These are phyloP conservation scores for Copidosoma aretas DNA, from an alignment of 2,888 invertebrate genomes.

Conservation along the genomic window DNA sequence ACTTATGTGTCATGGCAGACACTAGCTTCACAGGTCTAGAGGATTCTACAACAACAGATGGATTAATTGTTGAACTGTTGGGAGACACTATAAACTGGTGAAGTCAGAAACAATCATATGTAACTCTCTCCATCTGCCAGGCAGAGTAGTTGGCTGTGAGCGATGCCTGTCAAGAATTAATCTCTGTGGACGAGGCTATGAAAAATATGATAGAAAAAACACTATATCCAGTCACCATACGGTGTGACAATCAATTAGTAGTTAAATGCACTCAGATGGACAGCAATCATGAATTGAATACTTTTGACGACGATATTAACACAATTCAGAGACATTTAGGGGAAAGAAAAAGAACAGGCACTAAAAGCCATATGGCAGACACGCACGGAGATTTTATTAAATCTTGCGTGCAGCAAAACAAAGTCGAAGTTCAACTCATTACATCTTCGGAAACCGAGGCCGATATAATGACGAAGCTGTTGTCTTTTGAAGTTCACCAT, in stretches of 20 bases:
- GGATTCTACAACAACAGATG: slow-evolving; percentile 8
- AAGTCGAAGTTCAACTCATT: too few relatives aligned
- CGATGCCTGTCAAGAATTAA: slow-evolving; percentile 37
- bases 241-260: slow-evolving; percentile 27
- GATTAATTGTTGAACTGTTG: slow-evolving; percentile 37
- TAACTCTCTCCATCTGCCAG: slow-evolving; percentile 40
- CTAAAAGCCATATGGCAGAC: slow-evolving; percentile 40
- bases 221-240: slow-evolving; percentile 28
- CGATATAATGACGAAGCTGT: too few relatives aligned
- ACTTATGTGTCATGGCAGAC: slow-evolving; percentile 42
- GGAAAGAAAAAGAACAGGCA: slow-evolving; percentile 37
- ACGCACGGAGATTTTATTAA: slow-evolving; percentile 42
- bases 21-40: slow-evolving; percentile 44
- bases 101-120: slow-evolving; percentile 41
- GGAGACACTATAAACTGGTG: slow-evolving; percentile 41
- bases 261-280: slow-evolving; percentile 36
- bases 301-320: slow-evolving; percentile 30
- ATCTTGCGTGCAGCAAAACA: slow-evolving; percentile 27
- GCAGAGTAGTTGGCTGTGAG: slow-evolving; percentile 33
- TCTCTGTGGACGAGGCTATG: slow-evolving; percentile 40
- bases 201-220: slow-evolving; percentile 35
- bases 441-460: too few relatives aligned
- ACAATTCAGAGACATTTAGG: slow-evolving; percentile 25
- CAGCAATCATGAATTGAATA: slow-evolving; percentile 37
- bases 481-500: too few relatives aligned